Evolutionary conservation across 2,888 invertebrate genomes (phyloP).

Genomic region (Mechanitis messenoides): DNA sequence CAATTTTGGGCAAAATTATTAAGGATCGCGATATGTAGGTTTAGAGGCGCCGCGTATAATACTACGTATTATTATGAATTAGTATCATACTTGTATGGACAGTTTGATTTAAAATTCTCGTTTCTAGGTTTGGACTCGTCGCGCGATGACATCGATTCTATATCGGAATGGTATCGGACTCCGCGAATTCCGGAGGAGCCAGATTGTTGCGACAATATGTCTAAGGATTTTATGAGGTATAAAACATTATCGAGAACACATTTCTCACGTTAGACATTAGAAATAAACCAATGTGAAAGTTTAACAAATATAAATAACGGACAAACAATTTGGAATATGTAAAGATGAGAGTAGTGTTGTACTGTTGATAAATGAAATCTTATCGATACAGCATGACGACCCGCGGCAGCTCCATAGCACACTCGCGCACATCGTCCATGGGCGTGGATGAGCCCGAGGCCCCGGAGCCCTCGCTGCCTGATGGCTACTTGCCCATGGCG

Average conservation of each 20-base stretch:
- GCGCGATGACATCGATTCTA: slow-evolving; percentile 59
- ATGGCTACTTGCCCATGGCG: slow-evolving; percentile 83
- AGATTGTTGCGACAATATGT: slow-evolving; percentile 54
- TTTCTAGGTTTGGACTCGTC: slow-evolving; percentile 48
- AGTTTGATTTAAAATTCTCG: too few species aligned
- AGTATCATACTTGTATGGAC: too few species aligned
- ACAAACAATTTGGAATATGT: too few species aligned
- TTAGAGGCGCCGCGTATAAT: too few species aligned
- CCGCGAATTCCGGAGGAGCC: slow-evolving; percentile 71
- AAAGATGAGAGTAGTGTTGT: background rate
- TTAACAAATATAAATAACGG: too few species aligned
- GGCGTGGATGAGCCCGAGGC: slow-evolving; percentile 32
- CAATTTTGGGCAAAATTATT: too few species aligned
- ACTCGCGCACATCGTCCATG: slow-evolving; percentile 80
- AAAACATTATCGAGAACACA: too few species aligned
- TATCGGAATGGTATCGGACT: slow-evolving; percentile 60
- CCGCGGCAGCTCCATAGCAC: slow-evolving; percentile 62
- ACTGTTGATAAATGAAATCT: background rate
- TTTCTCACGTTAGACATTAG: too few species aligned
- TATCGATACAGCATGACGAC: slow-evolving; percentile 38
- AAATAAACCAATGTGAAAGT: too few species aligned
- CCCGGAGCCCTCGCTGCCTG: slow-evolving; percentile 38
- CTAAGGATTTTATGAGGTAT: slow-evolving; percentile 57
- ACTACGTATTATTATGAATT: too few species aligned
- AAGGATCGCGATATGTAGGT: too few species aligned